A percentile compares a stretch with the other conserved stretches of the same genome.
phyloP scores from a whole-genome alignment of 1,140 invertebrate genomes.

The Whitmania pigra region DNA sequence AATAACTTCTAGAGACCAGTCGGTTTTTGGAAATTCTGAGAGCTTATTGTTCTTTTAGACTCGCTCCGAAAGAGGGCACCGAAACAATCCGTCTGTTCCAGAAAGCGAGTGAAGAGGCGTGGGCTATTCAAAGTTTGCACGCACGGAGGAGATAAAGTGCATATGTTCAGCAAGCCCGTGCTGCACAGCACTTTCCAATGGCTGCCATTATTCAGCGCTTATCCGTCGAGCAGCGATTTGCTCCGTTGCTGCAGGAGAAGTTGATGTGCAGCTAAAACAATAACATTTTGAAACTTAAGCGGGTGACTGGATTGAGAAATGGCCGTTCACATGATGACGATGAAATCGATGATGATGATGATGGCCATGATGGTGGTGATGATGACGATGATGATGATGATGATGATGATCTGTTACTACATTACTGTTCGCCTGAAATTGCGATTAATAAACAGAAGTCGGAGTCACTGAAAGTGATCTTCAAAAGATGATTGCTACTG shows the following conservation, averaged over 20 bases:
- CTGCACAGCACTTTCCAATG: not conserved
- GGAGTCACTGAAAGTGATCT: too few species aligned
- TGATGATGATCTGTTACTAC: too few species aligned
- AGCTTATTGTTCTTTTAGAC: too few species aligned
- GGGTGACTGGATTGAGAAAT: not conserved
- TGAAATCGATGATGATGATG: not conserved
- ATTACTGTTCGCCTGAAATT: too few species aligned
- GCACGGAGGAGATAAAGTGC: not conserved
- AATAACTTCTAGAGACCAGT: too few species aligned
- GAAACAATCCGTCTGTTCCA: too few species aligned
- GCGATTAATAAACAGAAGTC: too few species aligned
- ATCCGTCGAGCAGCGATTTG: not conserved
- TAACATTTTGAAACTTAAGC: not conserved
- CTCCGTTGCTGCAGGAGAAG: not conserved
- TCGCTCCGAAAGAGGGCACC: too few species aligned
- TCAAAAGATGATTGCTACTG: too few species aligned
- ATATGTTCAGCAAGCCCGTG: not conserved
- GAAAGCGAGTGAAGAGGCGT: too few species aligned
- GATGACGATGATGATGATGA: slow-evolving; percentile 5
- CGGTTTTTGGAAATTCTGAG: too few species aligned
- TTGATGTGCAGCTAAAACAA: not conserved
- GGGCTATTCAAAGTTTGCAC: too few species aligned
- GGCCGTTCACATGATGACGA: not conserved
- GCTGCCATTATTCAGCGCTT: not conserved
- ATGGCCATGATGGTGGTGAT: not conserved